Conservation (phyloP, 2,113 vertebrate species). For the Ammodytes dubius region DNA sequence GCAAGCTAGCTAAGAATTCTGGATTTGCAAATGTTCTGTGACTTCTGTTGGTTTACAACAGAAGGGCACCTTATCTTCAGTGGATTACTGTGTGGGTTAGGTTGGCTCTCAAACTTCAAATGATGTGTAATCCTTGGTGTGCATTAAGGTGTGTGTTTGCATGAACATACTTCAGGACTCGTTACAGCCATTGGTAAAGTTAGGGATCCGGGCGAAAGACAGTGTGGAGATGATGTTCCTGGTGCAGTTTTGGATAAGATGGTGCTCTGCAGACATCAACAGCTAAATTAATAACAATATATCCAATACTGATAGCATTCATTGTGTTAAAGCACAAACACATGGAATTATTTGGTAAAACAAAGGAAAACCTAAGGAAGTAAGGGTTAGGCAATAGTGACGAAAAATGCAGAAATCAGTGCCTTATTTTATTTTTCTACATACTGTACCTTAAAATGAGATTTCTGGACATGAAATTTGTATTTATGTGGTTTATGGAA, state of each 20-base stretch:
- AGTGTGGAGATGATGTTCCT: conserved; percentile 16
- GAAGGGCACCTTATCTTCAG: neutral
- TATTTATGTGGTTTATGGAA: conserved; percentile 89
- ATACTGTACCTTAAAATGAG: conserved; percentile 84
- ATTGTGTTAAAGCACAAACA: neutral
- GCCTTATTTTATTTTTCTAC: neutral
- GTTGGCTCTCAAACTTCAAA: neutral
- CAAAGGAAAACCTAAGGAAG: neutral
- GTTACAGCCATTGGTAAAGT: conserved; percentile 22
- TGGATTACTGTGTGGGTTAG: neutral
- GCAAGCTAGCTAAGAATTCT: neutral
- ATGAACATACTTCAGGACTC: conserved; percentile 57
- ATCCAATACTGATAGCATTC: neutral
- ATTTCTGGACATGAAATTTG: conserved; percentile 82
- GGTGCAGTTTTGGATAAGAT: conserved; percentile 37
- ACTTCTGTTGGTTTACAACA: neutral
- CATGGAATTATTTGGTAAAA: neutral
- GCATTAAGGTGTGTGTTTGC: conserved; percentile 17
- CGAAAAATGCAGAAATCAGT: neutral
- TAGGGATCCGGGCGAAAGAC: conserved; percentile 1
- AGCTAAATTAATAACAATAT: conserved; percentile 20
- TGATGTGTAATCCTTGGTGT: neutral
- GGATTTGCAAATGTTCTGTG: neutral
- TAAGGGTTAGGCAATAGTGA: neutral
- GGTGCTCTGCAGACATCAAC: conserved; percentile 55